Evolutionary conservation across 2,888 invertebrate species (phyloP).

Genomic region (Brachypalpus laphriformis): DNA sequence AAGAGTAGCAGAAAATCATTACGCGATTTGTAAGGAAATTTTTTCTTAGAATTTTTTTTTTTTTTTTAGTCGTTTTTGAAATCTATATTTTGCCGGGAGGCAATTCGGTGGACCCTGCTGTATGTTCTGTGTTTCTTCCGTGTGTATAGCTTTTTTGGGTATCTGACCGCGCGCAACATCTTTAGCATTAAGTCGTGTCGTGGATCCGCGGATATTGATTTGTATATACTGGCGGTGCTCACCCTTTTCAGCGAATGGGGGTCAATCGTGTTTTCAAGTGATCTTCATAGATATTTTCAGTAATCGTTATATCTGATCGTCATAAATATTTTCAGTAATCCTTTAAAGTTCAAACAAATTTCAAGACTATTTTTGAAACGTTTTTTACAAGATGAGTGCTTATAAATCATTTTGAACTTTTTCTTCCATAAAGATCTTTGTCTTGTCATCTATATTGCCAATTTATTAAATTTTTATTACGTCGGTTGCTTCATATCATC

Average conservation of each 20-base stretch:
- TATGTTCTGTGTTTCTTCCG: not conserved
- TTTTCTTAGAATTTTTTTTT: not conserved
- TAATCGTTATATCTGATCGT: no score
- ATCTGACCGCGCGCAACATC: conserved; percentile 64
- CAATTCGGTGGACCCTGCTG: conserved; percentile 22
- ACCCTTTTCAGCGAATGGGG: conserved; percentile 24
- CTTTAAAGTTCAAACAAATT: no score
- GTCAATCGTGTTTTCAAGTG: conserved; percentile 47
- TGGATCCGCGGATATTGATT: conserved; percentile 9
- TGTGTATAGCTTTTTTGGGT: conserved; percentile 35
- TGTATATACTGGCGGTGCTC: not conserved
- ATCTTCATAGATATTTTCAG: not conserved
- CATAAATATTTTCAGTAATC: not conserved
- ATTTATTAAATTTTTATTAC: conserved; percentile 27
- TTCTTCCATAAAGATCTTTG: conserved; percentile 34
- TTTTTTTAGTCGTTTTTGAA: conserved; percentile 42
- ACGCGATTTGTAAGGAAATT: conserved; percentile 50
- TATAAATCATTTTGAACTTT: conserved; percentile 1
- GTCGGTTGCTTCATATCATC: conserved; percentile 11
- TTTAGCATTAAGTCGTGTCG: conserved; percentile 29
- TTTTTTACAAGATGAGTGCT: not conserved
- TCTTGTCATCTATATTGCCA: conserved; percentile 15
- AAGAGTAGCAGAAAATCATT: conserved; percentile 30
- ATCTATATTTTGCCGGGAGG: conserved; percentile 63
- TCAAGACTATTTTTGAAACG: not conserved